Base-by-base conservation (phyloP, 1,140 invertebrate genomes). In the Ceratosolen solmsi region DNA sequence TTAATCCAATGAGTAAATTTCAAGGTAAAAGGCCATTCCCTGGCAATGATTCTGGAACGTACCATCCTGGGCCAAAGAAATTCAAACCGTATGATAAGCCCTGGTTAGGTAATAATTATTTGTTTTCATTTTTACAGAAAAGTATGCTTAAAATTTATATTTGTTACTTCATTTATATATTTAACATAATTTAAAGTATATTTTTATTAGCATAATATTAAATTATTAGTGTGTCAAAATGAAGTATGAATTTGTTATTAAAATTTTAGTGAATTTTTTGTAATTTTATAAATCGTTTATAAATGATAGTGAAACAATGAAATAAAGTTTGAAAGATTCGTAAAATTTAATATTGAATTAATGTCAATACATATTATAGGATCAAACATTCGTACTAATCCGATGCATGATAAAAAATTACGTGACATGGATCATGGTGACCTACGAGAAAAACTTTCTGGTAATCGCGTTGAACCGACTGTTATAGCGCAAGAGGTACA, bases 401-500 rank as follows among this genome's bases (percentile, higher is more conserved):
- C 80, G 22, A 27, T 79, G 41, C 84, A 84, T n/a, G 87, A 89
- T 8, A 91, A 89, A 80, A 90, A 88, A 25, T 51, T 83, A 17
- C 85, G 86, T 0, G 87, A 89, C 0, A 84, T 74, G 41, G 82
- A 86, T 72, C 83, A 86, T 68, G 75, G 74, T 20, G 90, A 92
- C 84, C 82, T 91, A 51, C 83, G 90, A 7, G 84, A 88, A 65
- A 88, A 86, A 74, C 84, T 91, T 11, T 89, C 88, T 13, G 86
- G 80, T 38, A 86, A 85, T 49, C 82, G 89, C 7, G 79, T 86
- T 3, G 88, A 89, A 27, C 74, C 65, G 0, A 74, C 63, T n/a
- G 85, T 84, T 41, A 74, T 90, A 3, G 73, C 88, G 25, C 86
- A 89, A n/a, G 89, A 89, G 30, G 86, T 91, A 0, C 88, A 89